Base-by-base conservation (phyloP, 1,140 invertebrate species). In the Solenopsis invicta region DNA sequence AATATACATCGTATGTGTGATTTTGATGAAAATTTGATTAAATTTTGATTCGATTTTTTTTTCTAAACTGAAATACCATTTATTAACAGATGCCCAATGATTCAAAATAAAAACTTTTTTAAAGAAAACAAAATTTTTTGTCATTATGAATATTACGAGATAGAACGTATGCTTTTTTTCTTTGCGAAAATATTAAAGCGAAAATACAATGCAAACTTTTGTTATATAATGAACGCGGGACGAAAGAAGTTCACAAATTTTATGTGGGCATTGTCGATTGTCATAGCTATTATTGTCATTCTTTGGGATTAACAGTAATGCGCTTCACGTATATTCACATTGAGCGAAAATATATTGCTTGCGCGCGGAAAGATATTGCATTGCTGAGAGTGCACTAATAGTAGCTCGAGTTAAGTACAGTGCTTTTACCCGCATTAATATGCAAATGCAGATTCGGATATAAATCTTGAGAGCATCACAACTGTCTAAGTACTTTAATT, bases 321-420 rank as follows among this genome's bases (percentile, higher is more conserved):
- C 5, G n/a, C 29, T 54, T 82, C 8, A 29, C 24, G 50, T 71
- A 50, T 12, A 78, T 64, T 76, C 13, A 61, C 41, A 71, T 71
- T 41, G 77, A 21, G 29, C 69, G 80, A 82, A 82, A 82, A 59
- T 74, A 72, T 48, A 71, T 61, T 61, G 18, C 24, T 82, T 59
- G 18, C 34, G n/a, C 52, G 24, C 24, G 80, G 29, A 74, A 82
- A 82, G 67, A 74, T 82, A 82, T 82, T 59, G 67, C 41, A 82
- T 74, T 74, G 80, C 80, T 72, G 80, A 82, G 80, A 82, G 52
- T 82, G 80, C 54, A 82, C 80, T 82, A 82, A 82, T 74, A 74
- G 67, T 74, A 8, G 80, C 24, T 82, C 67, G 67, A 82, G 80
- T 82, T 82, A 74, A 82, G 80, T 82, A 74, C 80, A 74, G 50